Evolutionary conservation across 2,888 invertebrate species (phyloP), one percentile per base, ranked within the genome.

Genomic region (Patella ulyssiponensis): DNA sequence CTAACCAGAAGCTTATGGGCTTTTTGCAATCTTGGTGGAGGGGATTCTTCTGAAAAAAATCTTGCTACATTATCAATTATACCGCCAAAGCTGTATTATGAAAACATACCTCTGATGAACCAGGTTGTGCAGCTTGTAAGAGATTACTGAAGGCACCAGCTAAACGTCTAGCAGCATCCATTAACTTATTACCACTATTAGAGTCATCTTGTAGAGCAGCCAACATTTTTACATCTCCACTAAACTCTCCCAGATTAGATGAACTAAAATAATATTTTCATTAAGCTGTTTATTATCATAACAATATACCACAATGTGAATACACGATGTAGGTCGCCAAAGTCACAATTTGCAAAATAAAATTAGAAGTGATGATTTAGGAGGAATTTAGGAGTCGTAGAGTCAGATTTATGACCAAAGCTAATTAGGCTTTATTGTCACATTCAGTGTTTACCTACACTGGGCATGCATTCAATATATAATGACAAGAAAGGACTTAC

Each of bases 201-300:
- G 95, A 94, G 88, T 96, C 96, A 53, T 92, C 92, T 75, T 98
- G 97, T 95, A 99, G 93, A 0, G 98, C 97, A 1, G 99, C 98
- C 86, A 99, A 95, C 94, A 98, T 95, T 85, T 95, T 94, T n/a
- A 98, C 97, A 84, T 96, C 98, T 78, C 91, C 91, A 2, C 98
- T 97, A 94, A 99, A 97, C 92, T 98, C 98, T 0, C 98, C 98
- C 84, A 99, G 93, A 90, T 98, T 98, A 87, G 95, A 96, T 54
- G 98, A 97, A 88, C 92, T 92, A 86, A 23, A 72, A 75, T 70
- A 73, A 76, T 27, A 15, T 17, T 73, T 20, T 27, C n/a, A 71
- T 17, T 14, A 71, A 71, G 27, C 27, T 9, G 15, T n/a, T 15
- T n/a, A 71, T 20, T 27, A 71, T 27, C n/a, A 20, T 71, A 71